These are phyloP conservation scores for Phataginus tetradactyla DNA, from an alignment of 2,797 vertebrate species.

Conservation along the genomic window DNA sequence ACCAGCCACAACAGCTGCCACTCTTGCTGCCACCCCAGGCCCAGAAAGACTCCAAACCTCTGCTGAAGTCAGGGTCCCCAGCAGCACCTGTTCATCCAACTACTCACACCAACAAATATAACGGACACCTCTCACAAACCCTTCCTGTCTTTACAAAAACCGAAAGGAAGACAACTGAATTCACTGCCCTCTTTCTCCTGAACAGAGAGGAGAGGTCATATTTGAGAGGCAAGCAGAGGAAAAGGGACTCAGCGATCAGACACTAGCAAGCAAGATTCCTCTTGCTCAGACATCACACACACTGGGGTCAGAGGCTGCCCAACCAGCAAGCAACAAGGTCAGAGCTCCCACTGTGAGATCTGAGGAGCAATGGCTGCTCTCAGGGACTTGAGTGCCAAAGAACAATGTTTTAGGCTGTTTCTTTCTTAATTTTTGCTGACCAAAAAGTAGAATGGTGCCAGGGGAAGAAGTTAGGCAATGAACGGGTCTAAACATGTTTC, in stretches of 20 bases:
- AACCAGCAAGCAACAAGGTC: not conserved
- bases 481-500: not conserved
- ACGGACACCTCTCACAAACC: not conserved
- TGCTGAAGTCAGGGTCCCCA: not conserved
- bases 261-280: conserved; percentile 36
- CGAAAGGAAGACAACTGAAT: not conserved
- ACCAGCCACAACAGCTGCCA: not conserved
- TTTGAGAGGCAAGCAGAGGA: not conserved
- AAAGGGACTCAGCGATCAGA: not conserved
- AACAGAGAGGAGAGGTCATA: not conserved
- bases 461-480: not conserved
- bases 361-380: not conserved
- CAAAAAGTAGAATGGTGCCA: not conserved
- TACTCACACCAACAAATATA: not conserved
- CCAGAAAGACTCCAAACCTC: not conserved
- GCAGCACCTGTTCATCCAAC: not conserved
- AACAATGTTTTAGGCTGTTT: not conserved
- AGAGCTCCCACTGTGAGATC: not conserved
- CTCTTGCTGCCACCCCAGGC: not conserved
- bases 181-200: not conserved
- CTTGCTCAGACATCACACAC: conserved; percentile 7
- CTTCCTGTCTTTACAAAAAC: not conserved
- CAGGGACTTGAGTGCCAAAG: not conserved
- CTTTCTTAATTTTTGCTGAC: conserved; percentile 14
- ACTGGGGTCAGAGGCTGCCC: not conserved